Evolutionary conservation across 2,797 vertebrate species (phyloP), one percentile per base, ranked within the genome.

Genomic region (Sparus aurata): DNA sequence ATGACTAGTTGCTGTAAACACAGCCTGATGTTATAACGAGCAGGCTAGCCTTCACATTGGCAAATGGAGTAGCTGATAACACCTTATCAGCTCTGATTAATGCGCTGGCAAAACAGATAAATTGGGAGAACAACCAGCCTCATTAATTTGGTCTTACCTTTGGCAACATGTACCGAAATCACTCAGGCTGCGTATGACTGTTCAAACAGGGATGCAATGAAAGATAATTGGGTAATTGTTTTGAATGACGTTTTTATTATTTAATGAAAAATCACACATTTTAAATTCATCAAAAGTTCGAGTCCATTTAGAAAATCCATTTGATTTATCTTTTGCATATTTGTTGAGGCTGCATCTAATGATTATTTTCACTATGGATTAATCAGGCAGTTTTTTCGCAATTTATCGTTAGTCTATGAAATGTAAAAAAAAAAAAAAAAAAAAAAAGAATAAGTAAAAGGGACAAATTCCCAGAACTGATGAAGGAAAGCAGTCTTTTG

Each of bases 81-180:
- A 63, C 34, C 54, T 50, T 68, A 71, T 75, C 61, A 69, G 68
- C 47, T 30, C 67, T 74, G 63, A 85, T 71, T 63, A 61, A 66
- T 75, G 60, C 12, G 13, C 50, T 38, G 60, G 38, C 23, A 60
- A 47, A 70, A 64, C 46, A 49, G 25, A 73, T 71, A n/a, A 8
- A 87, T 38, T 27, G 23, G 73, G 55, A 49, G 15, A 70, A 38
- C 23, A 43, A 45, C 18, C 47, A 50, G 68, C 25, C 64, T 73
- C 11, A 2, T 80, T 75, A 49, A 61, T 67, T 64, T 54, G 27
- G 45, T 73, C 8, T 38, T 25, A 34, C 4, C 25, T 53, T 16
- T 22, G 23, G 16, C 43, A 20, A 0, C 53, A 57, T 77, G 49
- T 20, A n/a, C n/a, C 63, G 20, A 52, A 49, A 23, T 30, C 50